These are phyloP conservation scores for Bryconaethiops microstoma DNA, from an alignment of 2,797 vertebrate species.

Conservation along the genomic window DNA sequence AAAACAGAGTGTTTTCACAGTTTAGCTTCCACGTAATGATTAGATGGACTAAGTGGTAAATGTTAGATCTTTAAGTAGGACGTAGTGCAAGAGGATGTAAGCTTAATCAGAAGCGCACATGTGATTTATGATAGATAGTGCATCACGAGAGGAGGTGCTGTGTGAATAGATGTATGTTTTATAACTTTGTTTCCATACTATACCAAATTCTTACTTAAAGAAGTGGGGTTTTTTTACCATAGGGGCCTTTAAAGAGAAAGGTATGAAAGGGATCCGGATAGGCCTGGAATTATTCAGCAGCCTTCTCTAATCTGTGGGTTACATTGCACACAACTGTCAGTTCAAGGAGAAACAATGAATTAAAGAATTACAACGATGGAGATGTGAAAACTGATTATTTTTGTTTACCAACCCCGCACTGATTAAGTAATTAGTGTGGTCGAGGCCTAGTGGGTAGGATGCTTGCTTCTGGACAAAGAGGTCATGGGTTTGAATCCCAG, in stretches of 20 bases:
- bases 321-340: slow-evolving; percentile 14
- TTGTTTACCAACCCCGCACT: background rate
- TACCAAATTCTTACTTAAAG: too few species aligned
- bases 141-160: too few species aligned
- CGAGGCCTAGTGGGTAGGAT: too few species aligned
- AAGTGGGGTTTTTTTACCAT: slow-evolving; percentile 39
- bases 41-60: background rate
- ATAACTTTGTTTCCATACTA: too few species aligned
- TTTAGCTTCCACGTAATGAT: background rate
- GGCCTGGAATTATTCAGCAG: slow-evolving; percentile 16
- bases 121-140: too few species aligned
- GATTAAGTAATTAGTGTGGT: too few species aligned
- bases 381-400: background rate
- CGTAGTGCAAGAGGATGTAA: too few species aligned
- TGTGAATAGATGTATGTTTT: too few species aligned
- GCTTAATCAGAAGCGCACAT: too few species aligned
- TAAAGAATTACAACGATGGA: background rate
- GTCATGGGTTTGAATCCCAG: too few species aligned
- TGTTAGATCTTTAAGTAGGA: too few species aligned
- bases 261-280: slow-evolving; percentile 59
- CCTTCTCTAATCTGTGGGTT: slow-evolving; percentile 22
- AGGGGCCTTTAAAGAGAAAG: slow-evolving; percentile 60
- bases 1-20: background rate
- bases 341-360: slow-evolving; percentile 2
- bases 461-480: too few species aligned